Conservation (phyloP, 1,140 invertebrate species). For the Leptinotarsa texana region DNA sequence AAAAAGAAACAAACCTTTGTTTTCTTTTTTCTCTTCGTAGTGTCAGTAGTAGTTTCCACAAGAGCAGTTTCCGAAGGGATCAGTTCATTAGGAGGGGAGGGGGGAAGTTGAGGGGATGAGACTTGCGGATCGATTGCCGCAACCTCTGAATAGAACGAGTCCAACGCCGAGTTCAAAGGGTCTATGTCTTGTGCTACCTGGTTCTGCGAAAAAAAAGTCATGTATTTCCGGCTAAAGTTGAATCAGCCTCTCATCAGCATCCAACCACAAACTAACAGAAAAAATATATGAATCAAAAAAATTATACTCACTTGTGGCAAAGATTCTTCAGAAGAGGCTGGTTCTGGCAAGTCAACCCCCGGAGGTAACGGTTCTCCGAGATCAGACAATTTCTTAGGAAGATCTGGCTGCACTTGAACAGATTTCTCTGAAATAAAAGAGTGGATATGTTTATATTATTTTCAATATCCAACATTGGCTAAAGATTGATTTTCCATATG, state of each 20-base stretch:
- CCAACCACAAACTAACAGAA: too few relatives aligned
- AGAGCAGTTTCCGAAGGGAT: conserved; percentile 31
- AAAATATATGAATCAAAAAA: too few relatives aligned
- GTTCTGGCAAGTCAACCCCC: conserved; percentile 59
- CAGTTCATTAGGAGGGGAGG: conserved; percentile 28
- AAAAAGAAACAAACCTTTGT: conserved; percentile 44
- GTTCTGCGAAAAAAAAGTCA: too few relatives aligned
- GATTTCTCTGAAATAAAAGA: too few relatives aligned
- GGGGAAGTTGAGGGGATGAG: conserved; percentile 34
- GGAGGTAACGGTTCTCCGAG: conserved; percentile 58
- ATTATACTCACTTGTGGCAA: conserved; percentile 2
- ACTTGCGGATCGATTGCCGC: conserved; percentile 53
- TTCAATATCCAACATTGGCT: too few relatives aligned
- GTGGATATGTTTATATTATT: too few relatives aligned
- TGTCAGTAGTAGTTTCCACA: conserved; percentile 30
- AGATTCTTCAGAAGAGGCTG: conserved; percentile 44
- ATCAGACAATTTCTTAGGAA: background rate
- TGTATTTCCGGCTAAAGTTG: too few relatives aligned
- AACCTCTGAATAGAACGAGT: conserved; percentile 67
- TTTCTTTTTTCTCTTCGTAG: conserved; percentile 62
- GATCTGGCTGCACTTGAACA: background rate
- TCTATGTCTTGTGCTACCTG: conserved; percentile 29
- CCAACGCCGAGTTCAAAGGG: conserved; percentile 57
- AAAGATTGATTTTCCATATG: too few relatives aligned
- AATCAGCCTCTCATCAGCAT: too few relatives aligned